A percentile compares a stretch with the other conserved stretches of the same genome.
phyloP scores from a whole-genome alignment of 2,888 invertebrate genomes.

The Mamestra brassicae region DNA sequence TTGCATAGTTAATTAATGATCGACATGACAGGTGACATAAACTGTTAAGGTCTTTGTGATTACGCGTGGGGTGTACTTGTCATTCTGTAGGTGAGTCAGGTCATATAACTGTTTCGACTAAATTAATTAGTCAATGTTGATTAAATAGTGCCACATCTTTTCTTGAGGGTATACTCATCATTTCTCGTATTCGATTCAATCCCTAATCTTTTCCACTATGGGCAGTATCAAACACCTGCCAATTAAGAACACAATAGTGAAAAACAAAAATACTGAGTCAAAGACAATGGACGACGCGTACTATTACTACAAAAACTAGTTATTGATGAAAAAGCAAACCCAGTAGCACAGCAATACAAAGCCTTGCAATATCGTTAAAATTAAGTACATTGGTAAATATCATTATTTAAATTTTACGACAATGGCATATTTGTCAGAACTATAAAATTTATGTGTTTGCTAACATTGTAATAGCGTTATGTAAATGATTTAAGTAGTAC shows the following conservation, averaged over 20 bases:
- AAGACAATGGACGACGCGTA: too few relatives aligned
- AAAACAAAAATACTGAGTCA: not conserved
- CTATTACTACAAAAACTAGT: not conserved
- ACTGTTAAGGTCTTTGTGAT: slow-evolving; percentile 25
- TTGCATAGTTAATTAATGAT: slow-evolving; percentile 61
- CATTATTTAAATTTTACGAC: slow-evolving; percentile 26
- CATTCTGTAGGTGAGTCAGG: not conserved
- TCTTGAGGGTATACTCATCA: not conserved
- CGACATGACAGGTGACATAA: slow-evolving; percentile 35
- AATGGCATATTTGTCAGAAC: slow-evolving; percentile 40
- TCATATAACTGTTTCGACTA: too few relatives aligned
- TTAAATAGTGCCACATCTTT: not conserved
- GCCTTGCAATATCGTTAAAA: slow-evolving; percentile 10
- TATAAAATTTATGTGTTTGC: slow-evolving; percentile 30
- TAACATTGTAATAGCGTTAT: slow-evolving; percentile 45
- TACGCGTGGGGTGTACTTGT: slow-evolving; percentile 18
- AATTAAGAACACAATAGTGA: not conserved
- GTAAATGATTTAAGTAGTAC: slow-evolving; percentile 45
- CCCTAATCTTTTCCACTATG: not conserved
- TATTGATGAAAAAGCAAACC: not conserved
- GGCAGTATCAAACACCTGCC: not conserved
- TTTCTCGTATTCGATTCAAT: not conserved
- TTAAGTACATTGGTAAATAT: slow-evolving; percentile 32
- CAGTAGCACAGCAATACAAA: slow-evolving; percentile 18
- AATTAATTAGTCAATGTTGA: not conserved